Evolutionary conservation across 35 echinoderm and acorn worm species (phyloP).

Genomic region (Anneissia japonica): DNA sequence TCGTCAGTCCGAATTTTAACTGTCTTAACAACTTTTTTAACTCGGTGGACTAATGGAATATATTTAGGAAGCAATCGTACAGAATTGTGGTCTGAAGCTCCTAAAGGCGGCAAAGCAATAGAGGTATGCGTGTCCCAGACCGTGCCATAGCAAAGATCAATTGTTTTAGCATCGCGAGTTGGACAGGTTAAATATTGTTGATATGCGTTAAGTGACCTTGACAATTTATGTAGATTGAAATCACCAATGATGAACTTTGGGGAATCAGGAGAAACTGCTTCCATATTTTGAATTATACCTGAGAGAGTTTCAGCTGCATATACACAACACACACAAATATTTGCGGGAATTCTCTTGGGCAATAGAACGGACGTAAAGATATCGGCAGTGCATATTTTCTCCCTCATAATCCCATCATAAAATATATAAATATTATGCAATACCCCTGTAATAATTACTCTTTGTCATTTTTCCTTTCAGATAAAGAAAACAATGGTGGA

Average conservation of each 20-base stretch:
- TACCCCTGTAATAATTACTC: too few species aligned
- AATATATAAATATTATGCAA: too few species aligned
- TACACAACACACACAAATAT: constrained; percentile 8
- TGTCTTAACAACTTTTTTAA: background rate
- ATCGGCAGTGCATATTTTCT: constrained; percentile 33
- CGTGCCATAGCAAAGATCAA: background rate
- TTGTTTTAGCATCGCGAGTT: background rate
- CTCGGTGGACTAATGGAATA: background rate
- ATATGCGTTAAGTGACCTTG: too few species aligned
- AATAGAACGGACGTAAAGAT: constrained; percentile 33
- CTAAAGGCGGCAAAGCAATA: too few species aligned
- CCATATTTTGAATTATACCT: background rate
- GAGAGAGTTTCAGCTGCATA: constrained; percentile 3
- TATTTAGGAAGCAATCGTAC: constrained; percentile 8
- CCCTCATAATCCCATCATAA: too few species aligned
- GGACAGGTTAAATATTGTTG: background rate
- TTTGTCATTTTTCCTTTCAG: too few species aligned
- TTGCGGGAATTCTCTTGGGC: constrained; percentile 33
- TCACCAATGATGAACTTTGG: constrained; percentile 19
- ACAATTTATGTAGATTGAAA: constrained; percentile 1
- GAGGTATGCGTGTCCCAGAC: too few species aligned
- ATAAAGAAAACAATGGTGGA: too few species aligned
- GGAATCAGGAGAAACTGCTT: background rate
- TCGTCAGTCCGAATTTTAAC: constrained; percentile 7
- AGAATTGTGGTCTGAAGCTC: constrained; percentile 26